Evolutionary conservation across 2,797 vertebrate species (phyloP).

Genomic region (Phataginus tricuspis): DNA sequence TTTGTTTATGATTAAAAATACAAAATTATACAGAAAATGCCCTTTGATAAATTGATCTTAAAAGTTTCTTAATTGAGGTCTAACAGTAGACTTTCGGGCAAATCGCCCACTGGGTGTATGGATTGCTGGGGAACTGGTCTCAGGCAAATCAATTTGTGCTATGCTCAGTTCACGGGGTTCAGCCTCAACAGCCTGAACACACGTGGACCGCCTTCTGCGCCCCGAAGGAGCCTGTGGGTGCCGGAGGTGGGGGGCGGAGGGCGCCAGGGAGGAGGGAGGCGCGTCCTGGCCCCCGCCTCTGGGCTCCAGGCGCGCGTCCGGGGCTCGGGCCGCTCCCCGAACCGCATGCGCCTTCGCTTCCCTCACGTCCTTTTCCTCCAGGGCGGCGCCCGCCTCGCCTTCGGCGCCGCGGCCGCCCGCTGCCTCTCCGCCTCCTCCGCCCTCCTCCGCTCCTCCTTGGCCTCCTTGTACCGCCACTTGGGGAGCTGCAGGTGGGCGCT

Average conservation of each 20-base stretch:
- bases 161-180: accelerated
- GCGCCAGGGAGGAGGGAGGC: accelerated
- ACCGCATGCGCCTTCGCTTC: not conserved
- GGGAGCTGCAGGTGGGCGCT: slow-evolving; percentile 93
- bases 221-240: accelerated
- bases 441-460: slow-evolving; percentile 93
- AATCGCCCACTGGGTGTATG: accelerated
- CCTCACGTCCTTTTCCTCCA: slow-evolving; percentile 84
- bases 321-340: too few relatives aligned
- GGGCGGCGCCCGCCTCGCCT: slow-evolving; percentile 83
- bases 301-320: too few relatives aligned
- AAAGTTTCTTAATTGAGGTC: not conserved
- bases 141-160: accelerated
- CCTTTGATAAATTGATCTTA: slow-evolving; percentile 18
- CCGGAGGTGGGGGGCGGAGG: accelerated
- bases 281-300: not conserved
- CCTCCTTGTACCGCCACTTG: slow-evolving; percentile 97
- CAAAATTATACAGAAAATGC: slow-evolving; percentile 55
- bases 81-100: not conserved
- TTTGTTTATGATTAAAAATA: slow-evolving; percentile 1
- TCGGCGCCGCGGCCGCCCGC: slow-evolving; percentile 86
- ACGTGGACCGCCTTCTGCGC: accelerated
- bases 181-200: not conserved
- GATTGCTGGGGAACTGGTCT: not conserved
- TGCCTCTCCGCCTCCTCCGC: slow-evolving; percentile 92